These are phyloP conservation scores for Brachyalestes nurse DNA, from an alignment of 2,797 vertebrate species.

Conservation along the genomic window DNA sequence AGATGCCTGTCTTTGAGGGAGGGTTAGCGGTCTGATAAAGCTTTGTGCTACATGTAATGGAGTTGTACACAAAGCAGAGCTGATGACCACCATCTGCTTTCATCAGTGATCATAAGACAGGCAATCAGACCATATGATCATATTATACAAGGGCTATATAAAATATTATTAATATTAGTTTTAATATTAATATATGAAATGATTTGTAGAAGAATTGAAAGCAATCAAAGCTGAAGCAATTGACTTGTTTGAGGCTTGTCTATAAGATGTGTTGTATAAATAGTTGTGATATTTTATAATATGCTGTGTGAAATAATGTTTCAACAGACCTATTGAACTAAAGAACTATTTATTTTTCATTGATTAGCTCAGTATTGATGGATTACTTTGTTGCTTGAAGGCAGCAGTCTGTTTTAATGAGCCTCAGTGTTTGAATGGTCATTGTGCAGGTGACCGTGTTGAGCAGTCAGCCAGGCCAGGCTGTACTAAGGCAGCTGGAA, in stretches of 20 bases:
- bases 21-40: background rate
- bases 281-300: background rate
- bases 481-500: conserved; percentile 81
- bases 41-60: conserved; percentile 9
- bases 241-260: background rate
- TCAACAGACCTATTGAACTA: background rate
- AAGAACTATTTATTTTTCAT: background rate
- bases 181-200: too few relatives aligned
- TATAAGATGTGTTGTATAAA: background rate
- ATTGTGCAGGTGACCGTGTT: conserved; percentile 84
- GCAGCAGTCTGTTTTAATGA: background rate
- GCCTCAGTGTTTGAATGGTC: background rate
- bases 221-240: background rate
- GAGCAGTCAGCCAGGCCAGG: conserved; percentile 80
- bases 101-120: conserved; percentile 7
- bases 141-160: conserved; percentile 23
- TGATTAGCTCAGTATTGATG: background rate
- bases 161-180: conserved; percentile 23
- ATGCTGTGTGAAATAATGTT: background rate
- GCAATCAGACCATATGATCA: background rate
- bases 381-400: background rate
- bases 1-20: conserved; percentile 18
- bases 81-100: conserved; percentile 38
- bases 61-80: conserved; percentile 11
- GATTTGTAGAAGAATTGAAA: background rate